Evolutionary conservation across 2,888 invertebrate species (phyloP).

Genomic region (Leptinotarsa haldemani): DNA sequence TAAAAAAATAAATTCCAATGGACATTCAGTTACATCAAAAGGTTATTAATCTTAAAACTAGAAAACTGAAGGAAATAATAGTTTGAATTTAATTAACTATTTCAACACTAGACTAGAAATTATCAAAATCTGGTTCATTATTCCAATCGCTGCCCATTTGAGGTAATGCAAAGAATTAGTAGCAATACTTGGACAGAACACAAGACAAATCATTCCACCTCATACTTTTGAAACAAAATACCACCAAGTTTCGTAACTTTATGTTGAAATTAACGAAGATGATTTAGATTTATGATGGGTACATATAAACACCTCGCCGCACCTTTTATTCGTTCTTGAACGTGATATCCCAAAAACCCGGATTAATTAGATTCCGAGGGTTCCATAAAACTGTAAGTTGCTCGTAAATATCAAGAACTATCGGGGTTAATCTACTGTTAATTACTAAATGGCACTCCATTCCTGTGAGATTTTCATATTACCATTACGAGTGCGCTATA

Average conservation of each 20-base stretch:
- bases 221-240: neutral
- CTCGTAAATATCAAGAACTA: conserved; percentile 8
- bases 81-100: too few species aligned
- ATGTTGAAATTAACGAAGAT: neutral
- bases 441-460: conserved; percentile 28
- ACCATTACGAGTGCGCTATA: conserved; percentile 24
- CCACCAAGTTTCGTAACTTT: neutral
- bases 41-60: too few species aligned
- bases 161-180: too few species aligned
- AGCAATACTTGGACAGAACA: neutral
- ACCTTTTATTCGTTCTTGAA: neutral
- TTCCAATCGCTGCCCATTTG: too few species aligned
- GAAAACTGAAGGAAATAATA: too few species aligned
- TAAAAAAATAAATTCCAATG: too few species aligned
- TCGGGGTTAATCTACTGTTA: conserved; percentile 30
- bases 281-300: neutral
- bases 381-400: neutral
- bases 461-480: conserved; percentile 30
- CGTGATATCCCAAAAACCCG: neutral
- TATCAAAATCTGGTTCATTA: too few species aligned
- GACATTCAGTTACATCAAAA: too few species aligned
- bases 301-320: conserved; percentile 4
- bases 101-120: too few species aligned
- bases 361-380: neutral
- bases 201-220: neutral